Conservation (phyloP, 2,113 vertebrate genomes). For the Heptranchias perlo region DNA sequence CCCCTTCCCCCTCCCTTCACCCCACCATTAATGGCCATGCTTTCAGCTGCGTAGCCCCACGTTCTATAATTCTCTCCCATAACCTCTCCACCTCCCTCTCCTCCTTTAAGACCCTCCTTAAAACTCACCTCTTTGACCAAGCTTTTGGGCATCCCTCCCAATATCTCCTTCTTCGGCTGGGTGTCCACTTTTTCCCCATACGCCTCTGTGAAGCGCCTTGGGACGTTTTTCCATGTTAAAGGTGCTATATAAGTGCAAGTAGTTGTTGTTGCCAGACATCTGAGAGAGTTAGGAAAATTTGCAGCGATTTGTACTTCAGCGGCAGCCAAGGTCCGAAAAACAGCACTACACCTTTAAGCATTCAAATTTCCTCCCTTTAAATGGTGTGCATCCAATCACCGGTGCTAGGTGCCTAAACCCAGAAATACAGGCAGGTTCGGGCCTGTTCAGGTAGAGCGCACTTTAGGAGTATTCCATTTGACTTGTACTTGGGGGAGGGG, state of each 20-base stretch:
- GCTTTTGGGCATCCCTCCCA: background rate
- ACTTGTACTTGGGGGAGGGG: background rate
- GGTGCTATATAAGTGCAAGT: background rate
- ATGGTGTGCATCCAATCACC: background rate
- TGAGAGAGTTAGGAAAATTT: background rate
- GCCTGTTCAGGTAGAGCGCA: background rate
- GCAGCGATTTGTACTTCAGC: background rate
- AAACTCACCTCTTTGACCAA: background rate
- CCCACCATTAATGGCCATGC: background rate
- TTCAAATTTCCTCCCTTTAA: background rate
- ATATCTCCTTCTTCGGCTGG: background rate
- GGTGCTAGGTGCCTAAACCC: background rate
- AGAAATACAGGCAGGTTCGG: background rate
- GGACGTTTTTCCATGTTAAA: background rate
- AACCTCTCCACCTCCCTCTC: background rate
- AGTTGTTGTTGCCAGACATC: background rate
- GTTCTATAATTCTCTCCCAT: background rate
- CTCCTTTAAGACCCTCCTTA: background rate
- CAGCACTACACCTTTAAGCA: background rate
- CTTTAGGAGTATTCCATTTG: background rate
- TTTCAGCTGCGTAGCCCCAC: background rate
- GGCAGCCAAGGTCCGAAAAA: too few species aligned
- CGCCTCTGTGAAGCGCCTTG: background rate
- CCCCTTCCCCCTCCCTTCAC: background rate
- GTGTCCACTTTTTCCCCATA: background rate